Evolutionary conservation across 2,113 vertebrate genomes (phyloP), one percentile per base, ranked within the genome.

Genomic region (Progne subis): DNA sequence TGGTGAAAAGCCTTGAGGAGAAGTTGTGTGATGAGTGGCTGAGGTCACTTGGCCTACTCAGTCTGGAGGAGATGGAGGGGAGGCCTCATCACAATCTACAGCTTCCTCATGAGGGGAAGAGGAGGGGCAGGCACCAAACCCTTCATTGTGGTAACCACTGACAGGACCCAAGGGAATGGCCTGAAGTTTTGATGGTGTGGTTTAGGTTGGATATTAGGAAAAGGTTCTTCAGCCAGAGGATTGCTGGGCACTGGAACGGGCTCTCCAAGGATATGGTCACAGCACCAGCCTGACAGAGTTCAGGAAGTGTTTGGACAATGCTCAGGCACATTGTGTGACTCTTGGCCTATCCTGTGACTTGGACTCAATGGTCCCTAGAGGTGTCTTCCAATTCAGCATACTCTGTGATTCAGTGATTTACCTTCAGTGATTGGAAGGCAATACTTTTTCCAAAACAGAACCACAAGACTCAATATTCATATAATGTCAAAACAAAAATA

Each of bases 51-150:
- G 37, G 9, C 28, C 20, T 52, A 6, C 12, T 44, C 46, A 68
- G 25, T 21, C 31, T 31, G 71, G 31, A 74, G 43, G 50, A 57
- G 52, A 43, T 3, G 25, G 52, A 85, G 3, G 7, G 37, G 17
- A 34, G 8, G 8, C 25, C 8, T 44, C 53, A 50, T 44, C 44
- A 67, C 44, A 37, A 25, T 25, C 25, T 37, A 14, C 17, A 52
- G 14, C 8, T 59, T 67, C 52, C 11, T 67, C 25, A 4, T 25
- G 34, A 43, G 44, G 8, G 25, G 21, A 67, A 26, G 34, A 44
- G 20, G 17, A 68, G 9, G 8, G 5, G 9, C 14, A 68, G 63
- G 9, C 21, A 32, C 26, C 0, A 1, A 26, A 8, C 11, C 5
- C 32, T 44, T 52, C 14, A 4, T 32, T 44, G 20, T 44, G 9